Conservation (phyloP, 2,113 vertebrate species). For the Zapus hudsonius region DNA sequence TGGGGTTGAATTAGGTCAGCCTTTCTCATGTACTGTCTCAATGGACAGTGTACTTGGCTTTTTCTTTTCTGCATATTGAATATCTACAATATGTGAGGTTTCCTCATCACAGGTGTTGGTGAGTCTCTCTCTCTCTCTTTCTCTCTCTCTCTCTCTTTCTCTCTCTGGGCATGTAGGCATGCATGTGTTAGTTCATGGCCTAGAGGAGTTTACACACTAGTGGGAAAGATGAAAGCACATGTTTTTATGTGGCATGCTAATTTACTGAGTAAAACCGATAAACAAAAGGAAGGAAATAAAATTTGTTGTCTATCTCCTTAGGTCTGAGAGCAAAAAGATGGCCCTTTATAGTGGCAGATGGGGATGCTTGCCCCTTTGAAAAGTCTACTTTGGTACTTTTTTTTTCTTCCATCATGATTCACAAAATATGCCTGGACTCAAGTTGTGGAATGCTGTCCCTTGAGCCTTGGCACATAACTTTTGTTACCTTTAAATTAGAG, state of each 20-base stretch:
- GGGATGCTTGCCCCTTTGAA: neutral
- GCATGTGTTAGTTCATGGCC: neutral
- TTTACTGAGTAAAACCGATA: neutral
- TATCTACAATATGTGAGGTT: neutral
- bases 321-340: neutral
- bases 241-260: neutral
- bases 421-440: neutral
- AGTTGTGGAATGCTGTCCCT: neutral
- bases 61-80: neutral
- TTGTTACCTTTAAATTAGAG: neutral
- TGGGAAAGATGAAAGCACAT: neutral
- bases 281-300: neutral
- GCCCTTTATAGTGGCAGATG: neutral
- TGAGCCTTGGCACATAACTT: neutral
- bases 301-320: neutral
- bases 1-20: slow-evolving; percentile 49
- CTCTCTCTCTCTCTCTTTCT: neutral
- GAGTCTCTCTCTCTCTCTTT: neutral
- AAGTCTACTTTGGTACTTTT: neutral
- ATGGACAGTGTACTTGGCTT: neutral
- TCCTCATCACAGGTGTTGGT: neutral
- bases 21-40: neutral
- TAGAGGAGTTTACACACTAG: neutral
- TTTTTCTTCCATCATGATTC: neutral
- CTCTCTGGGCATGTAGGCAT: neutral